Evolutionary conservation across 2,888 invertebrate species (phyloP).

Genomic region (Lampropteryx suffumata): DNA sequence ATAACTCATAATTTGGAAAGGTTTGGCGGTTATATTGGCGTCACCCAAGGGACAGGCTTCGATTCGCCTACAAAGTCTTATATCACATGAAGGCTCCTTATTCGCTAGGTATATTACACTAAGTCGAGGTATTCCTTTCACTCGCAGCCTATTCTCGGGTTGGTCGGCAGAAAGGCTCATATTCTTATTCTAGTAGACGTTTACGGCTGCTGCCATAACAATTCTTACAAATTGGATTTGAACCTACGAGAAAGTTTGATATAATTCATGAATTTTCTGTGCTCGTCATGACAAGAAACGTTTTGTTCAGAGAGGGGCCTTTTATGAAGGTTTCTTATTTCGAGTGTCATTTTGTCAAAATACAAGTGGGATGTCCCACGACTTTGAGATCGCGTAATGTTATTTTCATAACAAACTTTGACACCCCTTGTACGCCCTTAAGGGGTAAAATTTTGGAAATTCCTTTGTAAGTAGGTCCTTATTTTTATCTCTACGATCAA

Average conservation of each 20-base stretch:
- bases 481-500: too few species aligned
- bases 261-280: slow-evolving; percentile 46
- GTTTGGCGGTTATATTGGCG: slow-evolving; percentile 67
- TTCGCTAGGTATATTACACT: slow-evolving; percentile 57
- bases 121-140: slow-evolving; percentile 53
- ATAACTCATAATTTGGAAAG: slow-evolving; percentile 71
- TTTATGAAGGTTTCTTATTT: not conserved
- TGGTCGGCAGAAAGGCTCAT: slow-evolving; percentile 55
- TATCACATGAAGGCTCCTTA: slow-evolving; percentile 66
- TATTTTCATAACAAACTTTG: too few species aligned
- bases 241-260: slow-evolving; percentile 48
- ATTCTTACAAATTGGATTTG: slow-evolving; percentile 67
- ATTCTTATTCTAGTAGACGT: slow-evolving; percentile 60
- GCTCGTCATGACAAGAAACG: slow-evolving; percentile 25
- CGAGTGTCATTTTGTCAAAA: too few species aligned
- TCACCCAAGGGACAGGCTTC: slow-evolving; percentile 62
- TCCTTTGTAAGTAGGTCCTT: too few species aligned
- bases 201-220: slow-evolving; percentile 58
- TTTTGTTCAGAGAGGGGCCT: slow-evolving; percentile 12
- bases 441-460: too few species aligned
- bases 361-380: too few species aligned
- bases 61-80: slow-evolving; percentile 73
- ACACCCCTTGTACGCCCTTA: too few species aligned
- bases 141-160: slow-evolving; percentile 46
- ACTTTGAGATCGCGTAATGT: too few species aligned